A percentile compares a stretch with the other conserved stretches of the same genome.
Conservation (phyloP, 2,888 invertebrate species). For the Quadriops clusia region DNA sequence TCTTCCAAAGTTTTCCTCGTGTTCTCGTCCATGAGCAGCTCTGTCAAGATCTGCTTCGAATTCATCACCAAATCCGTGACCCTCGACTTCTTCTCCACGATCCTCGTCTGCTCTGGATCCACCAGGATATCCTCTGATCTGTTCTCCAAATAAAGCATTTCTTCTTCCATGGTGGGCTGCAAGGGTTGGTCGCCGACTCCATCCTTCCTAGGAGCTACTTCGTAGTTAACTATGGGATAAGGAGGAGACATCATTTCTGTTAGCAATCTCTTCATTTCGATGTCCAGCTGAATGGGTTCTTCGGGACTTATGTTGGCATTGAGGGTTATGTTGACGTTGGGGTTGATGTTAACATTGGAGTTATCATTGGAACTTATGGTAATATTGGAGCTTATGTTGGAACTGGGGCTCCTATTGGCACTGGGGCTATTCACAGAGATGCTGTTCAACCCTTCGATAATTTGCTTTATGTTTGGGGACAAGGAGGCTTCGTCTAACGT, state of each 20-base stretch:
- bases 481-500: conserved; percentile 6
- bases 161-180: conserved; percentile 23
- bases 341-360: too few relatives aligned
- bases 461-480: conserved; percentile 15
- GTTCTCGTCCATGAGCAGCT: conserved; percentile 22
- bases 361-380: too few relatives aligned
- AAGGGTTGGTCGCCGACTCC: conserved; percentile 36
- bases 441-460: conserved; percentile 18
- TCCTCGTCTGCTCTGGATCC: conserved; percentile 31
- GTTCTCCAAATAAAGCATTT: conserved; percentile 33
- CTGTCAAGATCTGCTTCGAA: conserved; percentile 29
- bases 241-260: conserved; percentile 32
- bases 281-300: conserved; percentile 13
- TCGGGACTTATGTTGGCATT: too few relatives aligned
- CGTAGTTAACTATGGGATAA: conserved; percentile 35
- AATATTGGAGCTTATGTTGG: too few relatives aligned
- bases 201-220: conserved; percentile 25
- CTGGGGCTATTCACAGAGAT: conserved; percentile 12
- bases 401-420: too few relatives aligned
- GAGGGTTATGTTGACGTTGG: too few relatives aligned
- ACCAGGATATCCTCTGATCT: conserved; percentile 32
- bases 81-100: conserved; percentile 37
- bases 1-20: conserved; percentile 20
- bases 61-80: conserved; percentile 33
- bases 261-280: conserved; percentile 19